phyloP scores from a whole-genome alignment of 1,140 invertebrate genomes.

The Bombus affinis region DNA sequence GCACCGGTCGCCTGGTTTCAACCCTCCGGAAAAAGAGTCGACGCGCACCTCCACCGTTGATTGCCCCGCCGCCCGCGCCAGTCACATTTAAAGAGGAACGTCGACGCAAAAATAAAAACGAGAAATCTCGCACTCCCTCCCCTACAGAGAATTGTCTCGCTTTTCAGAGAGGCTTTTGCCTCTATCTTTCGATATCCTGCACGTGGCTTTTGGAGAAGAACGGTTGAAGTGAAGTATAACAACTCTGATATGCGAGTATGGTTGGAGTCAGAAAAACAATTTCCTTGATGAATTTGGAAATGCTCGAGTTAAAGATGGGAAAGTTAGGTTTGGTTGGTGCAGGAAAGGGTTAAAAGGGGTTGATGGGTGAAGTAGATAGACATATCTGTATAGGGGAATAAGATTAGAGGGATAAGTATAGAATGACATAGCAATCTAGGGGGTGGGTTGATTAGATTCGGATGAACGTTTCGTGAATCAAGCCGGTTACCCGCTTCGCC shows the following conservation, averaged over 20 bases:
- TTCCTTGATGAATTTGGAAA: background rate
- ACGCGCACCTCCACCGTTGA: constrained; percentile 59
- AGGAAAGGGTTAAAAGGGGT: background rate
- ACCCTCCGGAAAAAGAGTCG: constrained; percentile 71
- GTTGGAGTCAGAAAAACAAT: background rate
- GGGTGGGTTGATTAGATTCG: constrained; percentile 22
- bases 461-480: constrained; percentile 1
- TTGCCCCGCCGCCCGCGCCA: constrained; percentile 45
- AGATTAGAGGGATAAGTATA: no score
- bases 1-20: constrained; percentile 77
- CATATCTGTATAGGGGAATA: background rate
- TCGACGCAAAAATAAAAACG: constrained; percentile 5
- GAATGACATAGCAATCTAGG: background rate
- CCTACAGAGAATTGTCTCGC: background rate
- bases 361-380: background rate
- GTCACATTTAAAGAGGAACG: constrained; percentile 59
- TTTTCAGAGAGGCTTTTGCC: background rate
- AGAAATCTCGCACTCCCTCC: background rate
- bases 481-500: background rate
- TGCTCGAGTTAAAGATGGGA: background rate
- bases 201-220: background rate
- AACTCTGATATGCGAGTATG: no score
- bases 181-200: background rate
- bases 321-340: background rate
- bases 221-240: background rate